Evolutionary conservation across 2,888 invertebrate genomes (phyloP).

Genomic region (Panzeria rudis): DNA sequence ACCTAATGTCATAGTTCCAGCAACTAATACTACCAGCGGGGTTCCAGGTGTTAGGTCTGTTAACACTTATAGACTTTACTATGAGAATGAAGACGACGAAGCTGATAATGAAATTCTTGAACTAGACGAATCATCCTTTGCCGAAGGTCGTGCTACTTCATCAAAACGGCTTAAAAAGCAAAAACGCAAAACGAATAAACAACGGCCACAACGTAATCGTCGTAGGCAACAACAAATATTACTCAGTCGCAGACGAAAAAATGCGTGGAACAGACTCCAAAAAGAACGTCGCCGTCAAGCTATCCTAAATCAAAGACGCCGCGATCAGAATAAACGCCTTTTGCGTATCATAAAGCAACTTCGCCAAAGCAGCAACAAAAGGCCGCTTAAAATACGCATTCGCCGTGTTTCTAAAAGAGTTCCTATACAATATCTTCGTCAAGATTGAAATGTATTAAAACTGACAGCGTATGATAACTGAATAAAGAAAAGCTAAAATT

Average conservation of each 20-base stretch:
- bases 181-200: conserved; percentile 24
- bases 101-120: background rate
- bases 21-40: background rate
- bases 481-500: background rate
- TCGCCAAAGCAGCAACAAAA: background rate
- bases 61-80: background rate
- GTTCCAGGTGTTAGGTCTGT: too few relatives aligned
- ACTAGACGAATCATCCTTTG: background rate
- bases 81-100: conserved; percentile 13
- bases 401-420: background rate
- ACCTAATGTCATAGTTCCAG: background rate
- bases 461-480: background rate
- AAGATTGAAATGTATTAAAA: background rate
- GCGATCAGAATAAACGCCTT: conserved; percentile 9
- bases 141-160: conserved; percentile 66
- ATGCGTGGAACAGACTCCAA: conserved; percentile 4
- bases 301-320: conserved; percentile 12
- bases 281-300: conserved; percentile 14
- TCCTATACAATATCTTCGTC: background rate
- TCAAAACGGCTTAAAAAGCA: background rate
- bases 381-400: background rate
- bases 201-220: conserved; percentile 58
- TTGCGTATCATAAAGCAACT: background rate
- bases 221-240: conserved; percentile 66
- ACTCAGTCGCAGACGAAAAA: conserved; percentile 7